Evolutionary conservation across 2,113 vertebrate species (phyloP).

Genomic region (Plectropomus leopardus): DNA sequence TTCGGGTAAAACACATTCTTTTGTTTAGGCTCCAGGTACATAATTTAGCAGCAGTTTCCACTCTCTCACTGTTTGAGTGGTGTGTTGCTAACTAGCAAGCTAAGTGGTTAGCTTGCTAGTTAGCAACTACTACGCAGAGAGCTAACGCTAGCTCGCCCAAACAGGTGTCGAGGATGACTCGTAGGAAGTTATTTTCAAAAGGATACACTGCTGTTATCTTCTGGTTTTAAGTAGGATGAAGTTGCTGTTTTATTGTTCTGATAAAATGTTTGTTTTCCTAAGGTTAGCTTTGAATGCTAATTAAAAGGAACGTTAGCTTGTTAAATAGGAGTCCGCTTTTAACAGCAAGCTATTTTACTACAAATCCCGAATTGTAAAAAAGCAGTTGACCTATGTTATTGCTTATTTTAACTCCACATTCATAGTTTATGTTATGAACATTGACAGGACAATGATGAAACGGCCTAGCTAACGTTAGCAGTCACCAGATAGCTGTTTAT

Average conservation of each 20-base stretch:
- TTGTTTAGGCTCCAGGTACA: neutral
- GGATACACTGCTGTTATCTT: neutral
- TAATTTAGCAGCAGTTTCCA: neutral
- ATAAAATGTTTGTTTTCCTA: too few species aligned
- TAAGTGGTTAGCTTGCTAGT: constrained; percentile 40
- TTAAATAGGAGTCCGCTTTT: neutral
- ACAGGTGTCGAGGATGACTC: constrained; percentile 48
- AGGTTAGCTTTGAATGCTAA: neutral
- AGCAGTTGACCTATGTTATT: accelerated
- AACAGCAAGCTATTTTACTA: neutral
- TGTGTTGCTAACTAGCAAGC: constrained; percentile 20
- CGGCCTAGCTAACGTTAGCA: constrained; percentile 40
- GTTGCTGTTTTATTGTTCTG: accelerated
- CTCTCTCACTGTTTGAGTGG: constrained; percentile 11
- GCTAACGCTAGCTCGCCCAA: constrained; percentile 52
- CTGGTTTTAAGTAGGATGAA: too few species aligned
- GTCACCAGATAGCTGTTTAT: neutral
- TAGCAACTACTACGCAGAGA: constrained; percentile 31
- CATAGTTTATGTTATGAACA: neutral
- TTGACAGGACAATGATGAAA: constrained; percentile 32
- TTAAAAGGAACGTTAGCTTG: constrained; percentile 6
- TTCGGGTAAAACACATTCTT: constrained; percentile 62
- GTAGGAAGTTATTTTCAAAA: neutral
- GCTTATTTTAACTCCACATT: accelerated
- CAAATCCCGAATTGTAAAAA: too few species aligned